phyloP scores from a whole-genome alignment of 2,113 vertebrate species.

The Monopterus albus region DNA sequence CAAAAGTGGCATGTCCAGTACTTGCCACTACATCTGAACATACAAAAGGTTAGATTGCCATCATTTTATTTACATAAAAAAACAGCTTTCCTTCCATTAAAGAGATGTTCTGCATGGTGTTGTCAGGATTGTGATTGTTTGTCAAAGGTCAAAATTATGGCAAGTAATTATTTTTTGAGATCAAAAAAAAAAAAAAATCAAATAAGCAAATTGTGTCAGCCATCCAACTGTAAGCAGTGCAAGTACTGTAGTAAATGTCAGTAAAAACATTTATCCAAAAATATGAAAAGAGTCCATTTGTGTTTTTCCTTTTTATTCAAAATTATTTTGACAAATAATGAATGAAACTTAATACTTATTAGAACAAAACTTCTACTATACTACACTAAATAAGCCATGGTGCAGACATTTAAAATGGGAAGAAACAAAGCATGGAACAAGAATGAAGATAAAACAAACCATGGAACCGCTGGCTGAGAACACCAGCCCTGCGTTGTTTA shows the following conservation, averaged over 20 bases:
- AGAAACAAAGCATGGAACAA: not conserved
- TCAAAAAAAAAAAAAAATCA: too few relatives aligned
- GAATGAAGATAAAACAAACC: constrained; percentile 6
- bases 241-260: not conserved
- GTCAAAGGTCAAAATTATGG: not conserved
- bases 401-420: not conserved
- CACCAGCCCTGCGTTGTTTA: not conserved
- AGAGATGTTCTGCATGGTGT: too few relatives aligned
- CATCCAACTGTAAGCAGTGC: too few relatives aligned
- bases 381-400: constrained; percentile 13
- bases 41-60: too few relatives aligned
- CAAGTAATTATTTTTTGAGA: too few relatives aligned
- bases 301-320: constrained; percentile 52
- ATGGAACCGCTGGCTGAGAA: constrained; percentile 9
- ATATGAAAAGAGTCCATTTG: not conserved
- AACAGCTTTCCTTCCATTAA: too few relatives aligned
- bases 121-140: not conserved
- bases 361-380: constrained; percentile 56
- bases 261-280: not conserved
- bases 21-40: too few relatives aligned
- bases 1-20: too few relatives aligned
- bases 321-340: constrained; percentile 24
- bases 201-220: too few relatives aligned
- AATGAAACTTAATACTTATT: constrained; percentile 34
- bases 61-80: too few relatives aligned